Evolutionary conservation across 2,888 invertebrate genomes (phyloP), one percentile per base, ranked within the genome.

Genomic region (Drosophila quasianomalipes): DNA sequence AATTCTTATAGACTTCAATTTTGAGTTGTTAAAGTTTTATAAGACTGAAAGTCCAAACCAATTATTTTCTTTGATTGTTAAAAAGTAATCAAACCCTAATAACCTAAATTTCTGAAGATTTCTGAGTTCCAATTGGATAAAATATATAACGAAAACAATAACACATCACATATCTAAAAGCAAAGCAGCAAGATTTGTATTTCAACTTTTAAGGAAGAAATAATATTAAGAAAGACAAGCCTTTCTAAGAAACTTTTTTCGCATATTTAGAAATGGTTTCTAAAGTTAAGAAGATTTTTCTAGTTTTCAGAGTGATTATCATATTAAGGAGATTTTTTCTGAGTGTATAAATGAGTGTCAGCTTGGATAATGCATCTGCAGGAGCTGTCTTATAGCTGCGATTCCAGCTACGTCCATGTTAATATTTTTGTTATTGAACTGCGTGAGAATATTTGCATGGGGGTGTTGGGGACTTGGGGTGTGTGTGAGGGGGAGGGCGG

Each of bases 341-440:
- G 47, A 47, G 16, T 26, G 47, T 16, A 26, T 9, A 9, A 10
- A 4, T 26, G 26, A 9, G 47, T 9, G 9, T 16, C 26, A 47
- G 47, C 47, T 47, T 47, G 2, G 47, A 47, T 47, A 9, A 16
- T 47, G 47, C 26, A 47, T 1, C 16, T 16, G 26, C 1, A 47
- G 14, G 35, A 35, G 12, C 12, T 35, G 35, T 28, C 30, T 52
- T 26, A 19, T 0, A 14, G 2, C 19, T 30, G 14, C 57, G 1
- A 9, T 30, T 2, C 28, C 3, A 57, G 28, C 39, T 57, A 44
- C 58, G 44, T 22, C 41, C 16, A 31, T 58, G 58, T n/a, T 85
- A 84, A 85, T 78, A 76, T 76, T 88, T 87, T 87, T 84, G 83
- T 87, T 81, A 79, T 88, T 88, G 83, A 85, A 75, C 69, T 77